Conservation (phyloP, 2,797 vertebrate genomes). For the Hippoglossus hippoglossus region DNA sequence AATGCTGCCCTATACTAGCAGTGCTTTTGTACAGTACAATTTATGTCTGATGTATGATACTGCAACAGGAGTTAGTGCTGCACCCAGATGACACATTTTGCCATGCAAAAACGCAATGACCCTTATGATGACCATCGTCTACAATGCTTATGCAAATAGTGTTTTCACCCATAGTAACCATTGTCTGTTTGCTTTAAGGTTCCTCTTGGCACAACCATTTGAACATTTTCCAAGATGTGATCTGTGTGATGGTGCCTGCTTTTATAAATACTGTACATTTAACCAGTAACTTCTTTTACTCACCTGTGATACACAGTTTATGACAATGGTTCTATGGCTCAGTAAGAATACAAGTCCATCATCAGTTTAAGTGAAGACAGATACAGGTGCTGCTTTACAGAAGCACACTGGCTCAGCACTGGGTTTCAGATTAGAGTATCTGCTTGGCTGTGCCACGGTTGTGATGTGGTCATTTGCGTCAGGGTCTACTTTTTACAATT, state of each 20-base stretch:
- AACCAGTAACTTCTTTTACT: slow-evolving; percentile 29
- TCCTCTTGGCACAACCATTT: slow-evolving; percentile 21
- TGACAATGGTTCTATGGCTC: background rate
- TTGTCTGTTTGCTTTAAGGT: slow-evolving; percentile 48
- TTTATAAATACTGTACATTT: slow-evolving; percentile 59
- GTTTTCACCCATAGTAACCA: slow-evolving; percentile 47
- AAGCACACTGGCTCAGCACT: background rate
- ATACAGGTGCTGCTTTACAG: slow-evolving; percentile 4
- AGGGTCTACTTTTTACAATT: background rate
- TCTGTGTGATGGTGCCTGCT: slow-evolving; percentile 68
- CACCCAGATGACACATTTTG: background rate
- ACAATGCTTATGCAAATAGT: background rate
- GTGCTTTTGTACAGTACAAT: no score
- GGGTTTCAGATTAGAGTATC: background rate
- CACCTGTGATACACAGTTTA: slow-evolving; percentile 15
- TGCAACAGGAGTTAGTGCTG: background rate
- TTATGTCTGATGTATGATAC: background rate
- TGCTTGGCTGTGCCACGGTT: slow-evolving; percentile 2
- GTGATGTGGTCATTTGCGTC: background rate
- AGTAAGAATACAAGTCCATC: background rate
- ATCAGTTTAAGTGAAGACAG: background rate
- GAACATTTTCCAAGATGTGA: slow-evolving; percentile 9
- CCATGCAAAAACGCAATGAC: background rate
- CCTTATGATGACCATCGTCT: background rate
- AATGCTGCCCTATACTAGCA: no score